These are phyloP conservation scores for Sthenelais limicola DNA, from an alignment of 2,888 invertebrate species.

Conservation along the genomic window DNA sequence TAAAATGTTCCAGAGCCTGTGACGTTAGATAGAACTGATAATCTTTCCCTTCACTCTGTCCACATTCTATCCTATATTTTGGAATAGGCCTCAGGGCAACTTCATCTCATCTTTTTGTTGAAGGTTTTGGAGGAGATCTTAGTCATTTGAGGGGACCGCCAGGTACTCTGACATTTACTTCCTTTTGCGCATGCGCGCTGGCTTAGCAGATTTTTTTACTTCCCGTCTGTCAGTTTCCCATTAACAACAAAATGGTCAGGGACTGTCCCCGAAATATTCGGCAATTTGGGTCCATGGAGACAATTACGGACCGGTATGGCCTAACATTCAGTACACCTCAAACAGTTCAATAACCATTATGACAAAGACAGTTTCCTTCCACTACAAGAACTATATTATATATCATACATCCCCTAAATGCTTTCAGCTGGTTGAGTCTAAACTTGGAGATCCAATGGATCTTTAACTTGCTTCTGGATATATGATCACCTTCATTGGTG, in stretches of 20 bases:
- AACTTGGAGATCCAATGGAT: no score
- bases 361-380: no score
- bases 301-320: slow-evolving; percentile 22
- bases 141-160: slow-evolving; percentile 37
- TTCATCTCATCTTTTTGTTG: slow-evolving; percentile 37
- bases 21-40: no score
- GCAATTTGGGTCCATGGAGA: no score
- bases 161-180: slow-evolving; percentile 37
- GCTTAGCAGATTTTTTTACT: slow-evolving; percentile 14
- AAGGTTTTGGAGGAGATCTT: slow-evolving; percentile 39
- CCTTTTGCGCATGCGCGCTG: slow-evolving; percentile 40
- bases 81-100: slow-evolving; percentile 29
- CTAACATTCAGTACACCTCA: slow-evolving; percentile 6
- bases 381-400: not conserved
- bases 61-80: no score
- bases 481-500: no score
- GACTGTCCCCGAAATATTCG: not conserved
- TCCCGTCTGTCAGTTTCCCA: not conserved
- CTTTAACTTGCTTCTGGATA: no score
- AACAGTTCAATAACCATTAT: slow-evolving; percentile 17
- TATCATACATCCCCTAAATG: not conserved
- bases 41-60: no score
- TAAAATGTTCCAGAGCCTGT: no score
- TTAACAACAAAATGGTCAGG: slow-evolving; percentile 25
- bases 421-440: no score